Evolutionary conservation across 1,140 invertebrate species (phyloP).

Genomic region (Rhagoletis pomonella): DNA sequence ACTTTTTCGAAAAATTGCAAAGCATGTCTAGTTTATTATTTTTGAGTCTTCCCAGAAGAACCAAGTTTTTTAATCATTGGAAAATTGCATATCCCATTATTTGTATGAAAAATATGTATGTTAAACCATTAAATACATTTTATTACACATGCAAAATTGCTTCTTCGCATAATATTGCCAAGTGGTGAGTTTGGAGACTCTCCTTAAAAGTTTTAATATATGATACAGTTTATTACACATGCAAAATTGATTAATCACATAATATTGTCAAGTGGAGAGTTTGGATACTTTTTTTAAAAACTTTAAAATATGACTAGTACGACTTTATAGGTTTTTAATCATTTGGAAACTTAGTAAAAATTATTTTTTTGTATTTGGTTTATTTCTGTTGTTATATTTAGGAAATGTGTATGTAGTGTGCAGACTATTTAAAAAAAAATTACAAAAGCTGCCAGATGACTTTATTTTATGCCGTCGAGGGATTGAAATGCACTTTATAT

Average conservation of each 20-base stretch:
- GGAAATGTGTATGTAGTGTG: too few species aligned
- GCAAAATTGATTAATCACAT: background rate
- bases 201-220: background rate
- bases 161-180: background rate
- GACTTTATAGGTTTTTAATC: too few species aligned
- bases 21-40: background rate
- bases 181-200: conserved; percentile 23
- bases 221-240: too few species aligned
- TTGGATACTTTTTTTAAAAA: background rate
- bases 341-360: too few species aligned
- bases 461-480: too few species aligned
- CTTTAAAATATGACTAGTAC: too few species aligned
- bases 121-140: background rate
- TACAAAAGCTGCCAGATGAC: too few species aligned
- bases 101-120: background rate
- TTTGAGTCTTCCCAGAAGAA: background rate
- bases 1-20: background rate
- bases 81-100: background rate
- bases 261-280: background rate
- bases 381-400: too few species aligned
- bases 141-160: background rate
- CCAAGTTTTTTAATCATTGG: background rate
- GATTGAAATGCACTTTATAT: too few species aligned
- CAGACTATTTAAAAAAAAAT: too few species aligned
- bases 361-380: too few species aligned